phyloP scores from a whole-genome alignment of 2,113 vertebrate genomes.

The Calidris pugnax region DNA sequence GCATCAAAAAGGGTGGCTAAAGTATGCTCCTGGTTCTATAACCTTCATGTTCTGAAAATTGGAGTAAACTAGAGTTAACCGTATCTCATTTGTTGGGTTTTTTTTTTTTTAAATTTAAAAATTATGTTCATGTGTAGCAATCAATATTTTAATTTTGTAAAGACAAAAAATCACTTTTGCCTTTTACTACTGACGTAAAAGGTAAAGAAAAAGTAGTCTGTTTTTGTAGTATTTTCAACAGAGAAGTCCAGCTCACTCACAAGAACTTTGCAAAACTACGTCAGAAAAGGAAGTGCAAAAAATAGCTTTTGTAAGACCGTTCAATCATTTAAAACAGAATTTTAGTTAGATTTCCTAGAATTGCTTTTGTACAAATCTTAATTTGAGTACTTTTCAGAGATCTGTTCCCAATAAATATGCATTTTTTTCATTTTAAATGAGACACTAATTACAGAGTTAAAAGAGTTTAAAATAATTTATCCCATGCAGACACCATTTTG shows the following conservation, averaged over 20 bases:
- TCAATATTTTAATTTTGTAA: background rate
- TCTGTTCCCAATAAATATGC: background rate
- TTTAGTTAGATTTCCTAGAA: background rate
- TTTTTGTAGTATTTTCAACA: background rate
- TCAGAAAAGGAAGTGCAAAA: background rate
- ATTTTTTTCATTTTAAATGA: background rate
- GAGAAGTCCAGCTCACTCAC: background rate
- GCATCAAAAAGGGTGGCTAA: background rate
- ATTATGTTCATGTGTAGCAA: background rate
- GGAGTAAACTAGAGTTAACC: background rate
- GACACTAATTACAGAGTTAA: background rate
- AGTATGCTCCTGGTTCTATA: background rate
- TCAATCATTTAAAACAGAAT: background rate
- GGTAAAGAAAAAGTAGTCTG: background rate
- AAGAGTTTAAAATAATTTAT: background rate
- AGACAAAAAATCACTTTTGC: rapidly evolving
- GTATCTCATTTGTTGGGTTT: rapidly evolving
- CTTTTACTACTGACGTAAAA: background rate
- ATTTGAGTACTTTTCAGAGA: background rate
- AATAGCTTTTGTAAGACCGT: background rate
- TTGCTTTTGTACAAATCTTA: background rate
- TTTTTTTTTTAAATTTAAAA: background rate
- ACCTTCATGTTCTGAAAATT: background rate
- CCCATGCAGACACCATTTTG: rapidly evolving
- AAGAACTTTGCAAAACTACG: background rate